Conservation (phyloP, 2,888 invertebrate genomes). For the Ditula angustiorana region DNA sequence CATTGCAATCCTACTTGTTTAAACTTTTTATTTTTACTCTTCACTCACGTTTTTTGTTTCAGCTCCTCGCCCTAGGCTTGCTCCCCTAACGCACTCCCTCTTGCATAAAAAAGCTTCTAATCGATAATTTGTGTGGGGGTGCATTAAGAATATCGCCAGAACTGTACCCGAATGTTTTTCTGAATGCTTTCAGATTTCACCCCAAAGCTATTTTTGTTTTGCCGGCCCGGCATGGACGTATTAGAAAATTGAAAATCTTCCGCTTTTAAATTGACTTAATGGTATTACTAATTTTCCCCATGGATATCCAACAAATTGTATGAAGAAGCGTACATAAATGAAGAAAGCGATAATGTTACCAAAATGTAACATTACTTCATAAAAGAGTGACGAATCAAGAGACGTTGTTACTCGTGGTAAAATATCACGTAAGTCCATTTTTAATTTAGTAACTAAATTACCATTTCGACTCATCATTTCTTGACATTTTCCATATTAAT, state of each 20-base stretch:
- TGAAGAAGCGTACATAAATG: conserved; percentile 1
- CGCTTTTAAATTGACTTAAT: conserved; percentile 26
- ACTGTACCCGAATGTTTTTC: conserved; percentile 79
- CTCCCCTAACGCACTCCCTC: conserved; percentile 81
- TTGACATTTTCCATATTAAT: no score
- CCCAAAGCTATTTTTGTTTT: conserved; percentile 79
- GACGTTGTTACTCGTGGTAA: not conserved
- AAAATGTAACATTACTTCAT: not conserved
- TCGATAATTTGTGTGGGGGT: conserved; percentile 86
- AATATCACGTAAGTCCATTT: no score
- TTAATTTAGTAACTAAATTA: no score
- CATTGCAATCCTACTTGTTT: conserved; percentile 82
- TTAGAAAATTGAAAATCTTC: conserved; percentile 60
- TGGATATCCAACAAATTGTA: conserved; percentile 15
- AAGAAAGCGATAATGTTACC: not conserved
- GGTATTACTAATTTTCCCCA: conserved; percentile 37
- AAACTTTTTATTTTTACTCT: conserved; percentile 86
- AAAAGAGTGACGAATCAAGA: not conserved
- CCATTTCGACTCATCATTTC: no score
- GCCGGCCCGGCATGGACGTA: conserved; percentile 67
- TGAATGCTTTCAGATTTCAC: conserved; percentile 81
- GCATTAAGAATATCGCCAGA: conserved; percentile 85
- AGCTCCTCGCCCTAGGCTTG: conserved; percentile 78
- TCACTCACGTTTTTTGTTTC: conserved; percentile 85
- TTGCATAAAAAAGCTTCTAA: conserved; percentile 86